Percentiles rank a stretch among this genome's conserved stretches.
Evolutionary conservation across 1,140 invertebrate species (phyloP).

Genomic region (Oncopeltus fasciatus): DNA sequence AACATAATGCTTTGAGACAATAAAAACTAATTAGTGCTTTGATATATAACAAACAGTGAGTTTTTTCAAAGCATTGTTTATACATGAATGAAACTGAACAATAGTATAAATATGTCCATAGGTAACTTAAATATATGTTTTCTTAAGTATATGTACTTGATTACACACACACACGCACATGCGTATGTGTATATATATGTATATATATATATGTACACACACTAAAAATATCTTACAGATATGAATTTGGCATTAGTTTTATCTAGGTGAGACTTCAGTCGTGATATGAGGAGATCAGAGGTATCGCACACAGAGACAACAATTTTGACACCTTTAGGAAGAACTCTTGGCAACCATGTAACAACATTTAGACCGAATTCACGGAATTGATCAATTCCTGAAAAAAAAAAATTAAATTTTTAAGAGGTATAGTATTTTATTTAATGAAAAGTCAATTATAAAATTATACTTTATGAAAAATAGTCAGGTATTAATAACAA

Average conservation of each 20-base stretch:
- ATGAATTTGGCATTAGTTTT: conserved; percentile 14
- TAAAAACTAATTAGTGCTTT: too few relatives aligned
- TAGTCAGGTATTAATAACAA: too few relatives aligned
- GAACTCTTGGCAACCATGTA: conserved; percentile 49
- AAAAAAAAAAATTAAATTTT: too few relatives aligned
- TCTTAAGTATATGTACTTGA: neutral
- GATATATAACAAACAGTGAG: too few relatives aligned
- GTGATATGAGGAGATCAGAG: conserved; percentile 30
- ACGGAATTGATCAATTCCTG: conserved; percentile 25
- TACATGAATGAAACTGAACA: too few relatives aligned
- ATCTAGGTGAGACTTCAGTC: conserved; percentile 28
- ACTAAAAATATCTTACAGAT: conserved; percentile 7
- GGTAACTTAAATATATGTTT: neutral
- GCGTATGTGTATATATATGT: neutral
- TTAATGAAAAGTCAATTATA: too few relatives aligned
- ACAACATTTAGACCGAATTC: conserved; percentile 25
- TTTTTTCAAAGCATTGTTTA: too few relatives aligned
- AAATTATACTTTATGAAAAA: too few relatives aligned
- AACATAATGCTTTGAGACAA: too few relatives aligned
- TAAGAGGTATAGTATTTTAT: too few relatives aligned
- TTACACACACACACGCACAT: neutral
- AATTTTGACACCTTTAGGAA: conserved; percentile 54
- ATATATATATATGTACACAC: neutral
- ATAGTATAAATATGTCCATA: neutral
- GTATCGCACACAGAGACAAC: conserved; percentile 51